phyloP scores from a whole-genome alignment of 2,888 invertebrate genomes.

The Busseola fusca region DNA sequence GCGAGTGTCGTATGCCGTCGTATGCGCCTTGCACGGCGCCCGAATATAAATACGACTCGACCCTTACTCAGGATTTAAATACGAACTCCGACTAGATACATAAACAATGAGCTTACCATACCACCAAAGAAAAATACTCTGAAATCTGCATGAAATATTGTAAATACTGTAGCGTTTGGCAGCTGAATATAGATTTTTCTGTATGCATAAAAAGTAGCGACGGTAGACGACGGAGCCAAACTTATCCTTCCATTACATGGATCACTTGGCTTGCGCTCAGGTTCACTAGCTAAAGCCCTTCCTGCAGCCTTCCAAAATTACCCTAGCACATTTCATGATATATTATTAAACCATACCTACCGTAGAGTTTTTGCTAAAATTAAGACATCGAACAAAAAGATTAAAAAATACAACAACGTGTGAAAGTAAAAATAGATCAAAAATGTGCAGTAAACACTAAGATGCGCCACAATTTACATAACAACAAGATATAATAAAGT shows the following conservation, averaged over 20 bases:
- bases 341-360: conserved; percentile 69
- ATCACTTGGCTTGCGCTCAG: conserved; percentile 80
- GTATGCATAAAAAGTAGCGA: conserved; percentile 71
- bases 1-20: conserved; percentile 77
- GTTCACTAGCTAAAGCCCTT: conserved; percentile 79
- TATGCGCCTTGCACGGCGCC: conserved; percentile 77
- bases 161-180: conserved; percentile 48
- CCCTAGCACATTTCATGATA: conserved; percentile 69
- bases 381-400: conserved; percentile 52
- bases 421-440: conserved; percentile 67
- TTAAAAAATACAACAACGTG: conserved; percentile 52
- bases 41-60: conserved; percentile 79
- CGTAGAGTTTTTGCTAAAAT: conserved; percentile 53
- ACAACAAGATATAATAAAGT: conserved; percentile 75
- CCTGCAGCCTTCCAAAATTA: conserved; percentile 76
- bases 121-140: conserved; percentile 58
- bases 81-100: conserved; percentile 57
- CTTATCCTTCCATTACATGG: conserved; percentile 85
- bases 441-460: conserved; percentile 83
- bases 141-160: conserved; percentile 49
- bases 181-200: conserved; percentile 50
- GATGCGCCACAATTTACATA: conserved; percentile 78
- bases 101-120: conserved; percentile 66
- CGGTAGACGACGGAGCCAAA: conserved; percentile 70
- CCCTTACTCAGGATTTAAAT: conserved; percentile 74